Base-by-base conservation (phyloP, 2,888 invertebrate species). In the Amphimallon solstitiale region DNA sequence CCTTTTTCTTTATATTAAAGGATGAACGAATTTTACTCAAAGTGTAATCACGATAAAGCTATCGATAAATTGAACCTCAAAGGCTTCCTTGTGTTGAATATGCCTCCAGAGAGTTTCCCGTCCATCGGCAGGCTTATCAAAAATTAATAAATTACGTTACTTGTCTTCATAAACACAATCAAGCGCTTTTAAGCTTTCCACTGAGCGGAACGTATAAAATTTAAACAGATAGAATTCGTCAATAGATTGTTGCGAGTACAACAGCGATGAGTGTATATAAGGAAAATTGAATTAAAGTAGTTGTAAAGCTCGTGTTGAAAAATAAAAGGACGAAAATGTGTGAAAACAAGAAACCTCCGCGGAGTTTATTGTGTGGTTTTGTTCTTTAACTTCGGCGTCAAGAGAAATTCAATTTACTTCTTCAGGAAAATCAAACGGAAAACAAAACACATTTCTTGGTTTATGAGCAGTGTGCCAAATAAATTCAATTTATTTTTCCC, bases 61-160 rank as follows among this genome's bases (percentile, higher is more conserved):
- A 43, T 59, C 56, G 29, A 59, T 59, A 59, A 45, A 34, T 59
- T 59, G 43, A 29, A 5, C 29, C 29, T 29, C 29, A 29, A 29
- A 29, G 29, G 29, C 29, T 29, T 29, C 29, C 29, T 29, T 29
- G 29, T 5, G 29, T 9, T 9, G 29, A 29, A 29, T 7, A 9
- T 45, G 15, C 43, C 56, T 9, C 56, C 10, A 9, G 56, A 43
- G 56, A 40, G 19, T 15, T 59, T 43, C 56, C 17, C 43, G 56
- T 59, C 56, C 56, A 38, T 29, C 29, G 56, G 43, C 15, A 15
- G 56, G 29, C 45, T 59, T 59, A 59, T 59, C 56, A 59, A 59
- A 59, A 59, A 59, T 59, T 59, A 59, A 59, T 59, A 59, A 59
- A 59, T 59, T 59, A 59, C 56, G 43, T 59, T 45, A 29, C 43